Evolutionary conservation across 2,797 vertebrate genomes (phyloP).

Genomic region (Hydrophis major): DNA sequence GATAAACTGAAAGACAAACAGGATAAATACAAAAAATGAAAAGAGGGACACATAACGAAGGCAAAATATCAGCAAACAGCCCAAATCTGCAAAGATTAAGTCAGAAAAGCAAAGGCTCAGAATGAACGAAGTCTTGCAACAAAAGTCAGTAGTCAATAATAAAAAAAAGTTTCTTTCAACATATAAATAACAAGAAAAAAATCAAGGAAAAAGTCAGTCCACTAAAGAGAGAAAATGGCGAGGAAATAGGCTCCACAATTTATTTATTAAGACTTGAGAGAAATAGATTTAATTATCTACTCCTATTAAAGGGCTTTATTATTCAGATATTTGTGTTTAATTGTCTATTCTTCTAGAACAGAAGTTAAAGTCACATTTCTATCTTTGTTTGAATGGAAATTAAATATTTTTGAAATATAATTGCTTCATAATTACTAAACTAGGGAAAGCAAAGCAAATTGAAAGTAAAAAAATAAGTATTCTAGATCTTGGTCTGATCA

Average conservation of each 20-base stretch:
- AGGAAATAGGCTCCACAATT: not conserved
- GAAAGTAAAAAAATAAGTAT: not conserved
- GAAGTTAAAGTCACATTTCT: slow-evolving; percentile 14
- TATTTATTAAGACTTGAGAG: not conserved
- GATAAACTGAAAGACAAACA: no score
- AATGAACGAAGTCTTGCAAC: no score
- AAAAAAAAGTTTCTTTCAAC: no score
- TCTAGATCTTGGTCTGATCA: not conserved
- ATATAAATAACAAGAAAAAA: no score
- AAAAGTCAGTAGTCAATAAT: no score
- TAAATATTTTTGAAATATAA: slow-evolving; percentile 12
- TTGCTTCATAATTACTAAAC: not conserved
- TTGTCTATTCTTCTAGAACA: not conserved
- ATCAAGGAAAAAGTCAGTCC: no score
- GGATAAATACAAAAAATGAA: no score
- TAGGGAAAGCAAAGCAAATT: slow-evolving; percentile 8
- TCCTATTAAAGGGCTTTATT: slow-evolving; percentile 21
- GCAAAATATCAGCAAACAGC: no score
- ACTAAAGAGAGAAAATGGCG: no score
- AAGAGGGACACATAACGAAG: no score
- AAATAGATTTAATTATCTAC: not conserved
- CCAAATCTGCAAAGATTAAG: no score
- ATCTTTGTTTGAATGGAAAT: slow-evolving; percentile 32
- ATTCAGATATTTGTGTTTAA: not conserved
- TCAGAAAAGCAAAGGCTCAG: no score